Conservation (phyloP, 2,113 vertebrate genomes). For the Willisornis vidua region DNA sequence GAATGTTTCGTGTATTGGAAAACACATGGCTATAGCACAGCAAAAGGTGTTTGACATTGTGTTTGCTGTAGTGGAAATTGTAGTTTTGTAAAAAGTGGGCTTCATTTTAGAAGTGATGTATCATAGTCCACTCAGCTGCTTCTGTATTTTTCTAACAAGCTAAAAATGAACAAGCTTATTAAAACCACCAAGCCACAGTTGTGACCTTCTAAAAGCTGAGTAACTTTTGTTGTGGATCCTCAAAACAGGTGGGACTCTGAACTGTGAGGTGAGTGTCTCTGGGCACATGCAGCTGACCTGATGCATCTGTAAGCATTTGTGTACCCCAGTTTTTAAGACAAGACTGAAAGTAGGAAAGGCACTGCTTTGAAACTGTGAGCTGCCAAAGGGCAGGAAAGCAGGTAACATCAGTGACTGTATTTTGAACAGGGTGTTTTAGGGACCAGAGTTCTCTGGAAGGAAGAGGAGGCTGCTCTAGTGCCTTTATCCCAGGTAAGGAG, state of each 20-base stretch:
- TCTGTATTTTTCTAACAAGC: not conserved
- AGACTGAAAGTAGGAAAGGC: not conserved
- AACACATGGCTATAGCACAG: not conserved
- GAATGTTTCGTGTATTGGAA: not conserved
- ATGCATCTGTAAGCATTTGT: not conserved
- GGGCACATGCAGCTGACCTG: not conserved
- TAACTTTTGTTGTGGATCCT: not conserved
- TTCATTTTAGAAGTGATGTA: not conserved
- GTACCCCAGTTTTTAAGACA: not conserved
- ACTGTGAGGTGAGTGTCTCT: not conserved
- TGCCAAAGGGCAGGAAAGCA: not conserved
- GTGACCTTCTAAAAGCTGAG: not conserved
- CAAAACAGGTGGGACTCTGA: not conserved
- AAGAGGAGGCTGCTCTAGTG: not conserved
- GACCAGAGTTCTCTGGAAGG: not conserved
- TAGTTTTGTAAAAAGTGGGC: not conserved
- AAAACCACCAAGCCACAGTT: not conserved
- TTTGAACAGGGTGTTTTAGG: not conserved
- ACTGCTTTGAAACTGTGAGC: not conserved
- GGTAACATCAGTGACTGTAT: not conserved
- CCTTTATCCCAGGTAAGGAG: not conserved
- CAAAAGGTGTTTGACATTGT: not conserved
- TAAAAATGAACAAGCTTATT: not conserved
- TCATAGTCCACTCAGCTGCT: not conserved
- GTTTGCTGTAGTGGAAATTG: not conserved